phyloP scores from a whole-genome alignment of 2,888 invertebrate genomes.

The Lutraria lutraria region DNA sequence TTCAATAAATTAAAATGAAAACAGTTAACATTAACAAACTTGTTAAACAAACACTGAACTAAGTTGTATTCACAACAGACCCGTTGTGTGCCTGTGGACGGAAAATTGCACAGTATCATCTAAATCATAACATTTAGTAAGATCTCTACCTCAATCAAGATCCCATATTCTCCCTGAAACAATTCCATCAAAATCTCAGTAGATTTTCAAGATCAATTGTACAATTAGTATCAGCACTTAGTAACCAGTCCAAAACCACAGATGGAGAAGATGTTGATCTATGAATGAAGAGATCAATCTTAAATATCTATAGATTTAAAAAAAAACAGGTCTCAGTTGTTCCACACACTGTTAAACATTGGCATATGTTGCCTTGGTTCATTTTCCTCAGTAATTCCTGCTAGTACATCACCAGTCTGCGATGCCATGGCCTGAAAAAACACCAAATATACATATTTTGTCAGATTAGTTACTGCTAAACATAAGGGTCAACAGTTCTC shows the following conservation, averaged over 20 bases:
- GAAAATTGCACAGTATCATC: slow-evolving; percentile 42
- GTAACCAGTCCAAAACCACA: neutral
- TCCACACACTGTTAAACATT: slow-evolving; percentile 66
- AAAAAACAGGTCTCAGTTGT: slow-evolving; percentile 55
- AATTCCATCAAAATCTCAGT: neutral
- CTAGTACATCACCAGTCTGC: slow-evolving; percentile 82
- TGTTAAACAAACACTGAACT: neutral
- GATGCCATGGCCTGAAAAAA: slow-evolving; percentile 77
- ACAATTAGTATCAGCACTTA: neutral
- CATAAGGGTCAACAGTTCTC: too few relatives aligned
- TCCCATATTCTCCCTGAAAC: neutral
- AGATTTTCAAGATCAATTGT: neutral
- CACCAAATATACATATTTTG: too few relatives aligned
- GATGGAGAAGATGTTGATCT: neutral
- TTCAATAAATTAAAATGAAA: neutral
- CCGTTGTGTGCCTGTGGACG: slow-evolving; percentile 19
- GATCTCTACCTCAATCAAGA: neutral
- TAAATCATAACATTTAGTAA: neutral
- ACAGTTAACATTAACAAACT: neutral
- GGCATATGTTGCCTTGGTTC: slow-evolving; percentile 63
- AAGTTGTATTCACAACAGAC: neutral
- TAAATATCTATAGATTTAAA: neutral
- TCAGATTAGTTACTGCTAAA: too few relatives aligned
- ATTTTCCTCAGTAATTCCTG: slow-evolving; percentile 71
- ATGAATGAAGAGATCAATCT: neutral